Evolutionary conservation across 2,797 vertebrate species (phyloP), one percentile per base, ranked within the genome.

Genomic region (Enteromius argenteus): DNA sequence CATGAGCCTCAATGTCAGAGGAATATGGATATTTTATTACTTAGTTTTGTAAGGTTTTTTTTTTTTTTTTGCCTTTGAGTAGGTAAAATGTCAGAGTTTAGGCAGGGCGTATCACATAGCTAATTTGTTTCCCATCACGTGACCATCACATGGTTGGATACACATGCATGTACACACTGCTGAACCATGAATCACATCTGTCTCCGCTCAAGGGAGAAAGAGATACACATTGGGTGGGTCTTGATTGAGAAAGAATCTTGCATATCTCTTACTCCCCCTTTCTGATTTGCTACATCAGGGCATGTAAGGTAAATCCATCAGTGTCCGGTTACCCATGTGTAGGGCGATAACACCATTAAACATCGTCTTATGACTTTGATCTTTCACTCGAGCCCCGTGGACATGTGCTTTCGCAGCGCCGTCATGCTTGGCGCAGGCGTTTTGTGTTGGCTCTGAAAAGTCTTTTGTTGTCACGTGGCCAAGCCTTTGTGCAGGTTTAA

Each of bases 381-480:
- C n/a, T 51, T 72, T 67, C 69, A 42, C 49, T 87, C 82, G 71
- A 87, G 87, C 72, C 81, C 58, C 49, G 39, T 66, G 86, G 71
- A 83, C 72, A 60, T 83, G 51, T 89, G 79, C 85, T n/a, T 58
- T 51, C 73, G 56, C 53, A n/a, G 46, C 58, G 30, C 62, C 49
- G 17, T 82, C 64, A 39, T 80, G 64, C 67, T 68, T 71, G 46
- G 82, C 53, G 64, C 83, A 73, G 68, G 75, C 71, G 60, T 30
- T 85, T 89, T 90, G 84, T 88, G 75, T 91, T 64, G 46, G 64
- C 46, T 90, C 84, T 92, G 88, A 91, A 91, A 91, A 90, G 90
- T 82, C 87, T 89, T 92, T 94, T 93, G 92, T 94, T 91, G 86
- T 92, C 88, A 90, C 89, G 86, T 91, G 90, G 79, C 73, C 85